A percentile compares a stretch with the other conserved stretches of the same genome.
phyloP scores from a whole-genome alignment of 2,888 invertebrate species.

The Catocala nupta region DNA sequence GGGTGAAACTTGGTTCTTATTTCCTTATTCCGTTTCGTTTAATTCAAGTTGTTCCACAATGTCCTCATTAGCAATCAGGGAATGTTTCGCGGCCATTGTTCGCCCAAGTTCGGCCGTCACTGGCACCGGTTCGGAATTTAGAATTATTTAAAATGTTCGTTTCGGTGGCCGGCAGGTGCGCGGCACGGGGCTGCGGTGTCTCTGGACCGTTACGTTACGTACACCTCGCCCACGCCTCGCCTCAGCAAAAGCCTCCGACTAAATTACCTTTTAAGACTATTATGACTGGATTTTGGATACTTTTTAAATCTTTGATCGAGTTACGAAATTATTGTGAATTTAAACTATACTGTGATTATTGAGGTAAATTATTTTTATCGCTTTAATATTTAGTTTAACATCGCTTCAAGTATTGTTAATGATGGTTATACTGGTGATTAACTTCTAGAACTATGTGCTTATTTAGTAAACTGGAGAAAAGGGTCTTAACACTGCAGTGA shows the following conservation, averaged over 20 bases:
- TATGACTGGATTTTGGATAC: slow-evolving; percentile 47
- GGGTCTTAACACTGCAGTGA: slow-evolving; percentile 58
- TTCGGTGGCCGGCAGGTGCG: slow-evolving; percentile 69
- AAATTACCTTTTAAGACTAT: slow-evolving; percentile 63
- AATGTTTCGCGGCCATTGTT: slow-evolving; percentile 80
- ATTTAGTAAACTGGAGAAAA: slow-evolving; percentile 50
- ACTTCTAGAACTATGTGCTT: slow-evolving; percentile 20
- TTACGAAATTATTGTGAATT: neutral
- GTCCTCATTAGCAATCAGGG: slow-evolving; percentile 84
- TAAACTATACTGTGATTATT: no score
- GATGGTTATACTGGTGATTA: no score
- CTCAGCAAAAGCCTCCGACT: slow-evolving; percentile 36
- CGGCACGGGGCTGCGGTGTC: slow-evolving; percentile 43
- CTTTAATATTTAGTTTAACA: no score
- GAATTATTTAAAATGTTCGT: slow-evolving; percentile 77
- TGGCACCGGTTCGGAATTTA: slow-evolving; percentile 75
- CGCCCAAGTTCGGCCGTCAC: slow-evolving; percentile 77
- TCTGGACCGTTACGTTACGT: slow-evolving; percentile 33
- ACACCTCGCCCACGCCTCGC: slow-evolving; percentile 40
- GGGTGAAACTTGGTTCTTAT: slow-evolving; percentile 55
- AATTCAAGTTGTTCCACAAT: slow-evolving; percentile 78
- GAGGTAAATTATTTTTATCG: no score
- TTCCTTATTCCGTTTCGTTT: slow-evolving; percentile 73
- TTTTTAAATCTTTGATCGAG: slow-evolving; percentile 16
- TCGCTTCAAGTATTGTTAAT: no score